These are phyloP conservation scores for Brachionus paranguensis DNA, from an alignment of 1,140 invertebrate species.

Conservation along the genomic window DNA sequence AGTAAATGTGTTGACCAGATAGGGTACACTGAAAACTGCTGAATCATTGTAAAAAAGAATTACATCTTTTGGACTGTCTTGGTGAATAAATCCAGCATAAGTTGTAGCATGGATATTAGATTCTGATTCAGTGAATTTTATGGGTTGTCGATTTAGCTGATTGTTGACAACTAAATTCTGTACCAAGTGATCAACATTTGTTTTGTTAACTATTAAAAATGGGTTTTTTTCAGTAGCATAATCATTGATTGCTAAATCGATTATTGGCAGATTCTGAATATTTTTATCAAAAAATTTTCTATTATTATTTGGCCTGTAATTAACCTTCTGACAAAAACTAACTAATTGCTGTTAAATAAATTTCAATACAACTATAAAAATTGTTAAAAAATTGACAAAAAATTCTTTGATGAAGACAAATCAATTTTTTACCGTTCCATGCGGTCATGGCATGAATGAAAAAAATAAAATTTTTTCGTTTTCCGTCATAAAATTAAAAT, in stretches of 20 bases:
- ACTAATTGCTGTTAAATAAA: too few relatives aligned
- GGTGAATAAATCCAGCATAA: constrained; percentile 1
- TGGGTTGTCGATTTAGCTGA: neutral
- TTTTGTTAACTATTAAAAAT: constrained; percentile 23
- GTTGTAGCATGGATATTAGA: neutral
- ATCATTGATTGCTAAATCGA: constrained; percentile 1
- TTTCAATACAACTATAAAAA: too few relatives aligned
- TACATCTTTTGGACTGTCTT: neutral
- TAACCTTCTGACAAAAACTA: too few relatives aligned
- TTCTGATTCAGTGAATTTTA: neutral
- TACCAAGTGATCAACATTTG: constrained; percentile 4
- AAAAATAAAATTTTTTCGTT: too few relatives aligned
- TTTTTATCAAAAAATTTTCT: too few relatives aligned
- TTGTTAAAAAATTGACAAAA: too few relatives aligned
- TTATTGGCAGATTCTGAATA: neutral
- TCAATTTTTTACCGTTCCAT: too few relatives aligned
- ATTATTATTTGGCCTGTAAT: too few relatives aligned
- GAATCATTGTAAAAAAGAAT: constrained; percentile 28
- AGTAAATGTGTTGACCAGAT: neutral
- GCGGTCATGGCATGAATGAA: too few relatives aligned
- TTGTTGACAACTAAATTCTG: constrained; percentile 2
- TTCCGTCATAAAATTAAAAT: too few relatives aligned
- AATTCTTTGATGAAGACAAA: too few relatives aligned
- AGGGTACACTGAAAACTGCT: neutral
- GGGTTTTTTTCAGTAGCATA: neutral